Evolutionary conservation across 2,797 vertebrate species (phyloP).

Genomic region (Enteromius viviparus): DNA sequence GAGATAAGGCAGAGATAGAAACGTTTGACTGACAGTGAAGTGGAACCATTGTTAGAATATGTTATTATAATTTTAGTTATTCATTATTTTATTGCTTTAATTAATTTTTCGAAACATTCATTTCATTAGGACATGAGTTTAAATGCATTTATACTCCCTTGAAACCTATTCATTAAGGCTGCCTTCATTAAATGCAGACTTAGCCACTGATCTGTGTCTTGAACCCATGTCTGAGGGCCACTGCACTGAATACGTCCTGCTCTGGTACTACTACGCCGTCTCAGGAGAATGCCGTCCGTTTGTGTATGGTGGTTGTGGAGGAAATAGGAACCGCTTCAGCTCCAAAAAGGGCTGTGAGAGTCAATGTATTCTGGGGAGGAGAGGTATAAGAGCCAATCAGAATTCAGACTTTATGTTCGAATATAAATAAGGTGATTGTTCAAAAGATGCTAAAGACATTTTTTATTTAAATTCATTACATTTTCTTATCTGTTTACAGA

Average conservation of each 20-base stretch:
- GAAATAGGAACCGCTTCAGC: slow-evolving; percentile 83
- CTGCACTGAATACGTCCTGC: slow-evolving; percentile 79
- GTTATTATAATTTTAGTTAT: not conserved
- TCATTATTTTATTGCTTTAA: not conserved
- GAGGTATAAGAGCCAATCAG: slow-evolving; percentile 60
- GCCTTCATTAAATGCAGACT: slow-evolving; percentile 35
- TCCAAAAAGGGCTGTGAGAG: slow-evolving; percentile 75
- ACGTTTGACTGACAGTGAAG: not conserved
- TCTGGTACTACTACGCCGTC: slow-evolving; percentile 85
- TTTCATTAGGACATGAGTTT: not conserved
- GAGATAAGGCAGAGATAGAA: slow-evolving; percentile 6
- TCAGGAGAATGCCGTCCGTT: slow-evolving; percentile 82
- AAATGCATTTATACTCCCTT: not conserved
- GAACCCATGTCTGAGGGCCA: slow-evolving; percentile 85
- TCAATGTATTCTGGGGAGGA: slow-evolving; percentile 66
- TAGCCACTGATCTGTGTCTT: slow-evolving; percentile 72
- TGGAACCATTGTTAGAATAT: not conserved
- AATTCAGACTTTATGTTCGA: not conserved
- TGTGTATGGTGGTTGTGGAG: slow-evolving; percentile 85
- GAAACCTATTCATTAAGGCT: not conserved
- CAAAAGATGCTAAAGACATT: not conserved
- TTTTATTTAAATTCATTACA: not conserved
- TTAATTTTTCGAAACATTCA: not conserved
- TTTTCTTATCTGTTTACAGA: slow-evolving; percentile 56
- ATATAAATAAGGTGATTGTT: not conserved